phyloP scores from a whole-genome alignment of 2,888 invertebrate genomes.

The Frankliniella intonsa region DNA sequence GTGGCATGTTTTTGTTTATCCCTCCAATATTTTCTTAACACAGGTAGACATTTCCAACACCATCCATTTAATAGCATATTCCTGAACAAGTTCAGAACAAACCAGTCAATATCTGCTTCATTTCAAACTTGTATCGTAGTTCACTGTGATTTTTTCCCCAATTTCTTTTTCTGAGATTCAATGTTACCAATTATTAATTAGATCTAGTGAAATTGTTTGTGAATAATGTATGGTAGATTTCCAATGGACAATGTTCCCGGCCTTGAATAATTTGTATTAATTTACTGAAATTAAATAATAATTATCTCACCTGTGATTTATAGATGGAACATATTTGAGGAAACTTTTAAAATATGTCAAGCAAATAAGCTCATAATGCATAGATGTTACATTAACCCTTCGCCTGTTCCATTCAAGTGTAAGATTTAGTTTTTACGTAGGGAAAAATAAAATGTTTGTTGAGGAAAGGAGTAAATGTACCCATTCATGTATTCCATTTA shows the following conservation, averaged over 20 bases:
- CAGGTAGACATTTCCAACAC: neutral
- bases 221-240: neutral
- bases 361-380: neutral
- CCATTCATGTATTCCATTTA: neutral
- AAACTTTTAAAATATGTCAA: neutral
- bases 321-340: neutral
- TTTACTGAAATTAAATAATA: neutral
- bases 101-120: neutral
- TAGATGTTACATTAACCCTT: neutral
- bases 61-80: neutral
- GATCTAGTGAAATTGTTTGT: neutral
- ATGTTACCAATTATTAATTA: neutral
- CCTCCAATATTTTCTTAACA: neutral
- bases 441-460: neutral
- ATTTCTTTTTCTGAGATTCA: neutral
- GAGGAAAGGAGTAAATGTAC: neutral
- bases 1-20: neutral
- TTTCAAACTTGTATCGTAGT: neutral
- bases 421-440: neutral
- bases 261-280: neutral
- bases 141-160: conserved; percentile 11
- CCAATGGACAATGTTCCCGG: neutral
- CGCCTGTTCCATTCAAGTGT: neutral
- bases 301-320: neutral
- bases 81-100: neutral